Evolutionary conservation across 2,113 vertebrate genomes (phyloP).

Genomic region (Tylochromis polylepis): DNA sequence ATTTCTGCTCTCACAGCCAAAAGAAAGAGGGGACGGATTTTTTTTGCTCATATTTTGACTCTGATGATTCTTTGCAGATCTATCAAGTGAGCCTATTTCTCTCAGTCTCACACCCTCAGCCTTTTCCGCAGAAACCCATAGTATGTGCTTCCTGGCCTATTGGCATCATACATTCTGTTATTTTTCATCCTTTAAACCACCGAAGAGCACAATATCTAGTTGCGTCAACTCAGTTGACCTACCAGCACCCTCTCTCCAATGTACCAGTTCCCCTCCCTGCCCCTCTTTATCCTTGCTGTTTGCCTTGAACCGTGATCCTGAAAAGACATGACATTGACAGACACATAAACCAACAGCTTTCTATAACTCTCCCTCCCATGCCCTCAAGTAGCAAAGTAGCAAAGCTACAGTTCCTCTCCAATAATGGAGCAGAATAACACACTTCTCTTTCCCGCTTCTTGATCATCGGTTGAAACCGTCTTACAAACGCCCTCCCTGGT

Average conservation of each 20-base stretch:
- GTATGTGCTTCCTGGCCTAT: neutral
- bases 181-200: slow-evolving; percentile 22
- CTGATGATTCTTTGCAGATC: neutral
- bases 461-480: slow-evolving; percentile 29
- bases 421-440: slow-evolving; percentile 31
- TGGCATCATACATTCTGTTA: slow-evolving; percentile 4
- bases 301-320: slow-evolving; percentile 61
- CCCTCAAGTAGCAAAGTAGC: slow-evolving; percentile 15
- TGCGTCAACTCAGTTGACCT: slow-evolving; percentile 39
- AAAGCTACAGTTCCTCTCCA: slow-evolving; percentile 26
- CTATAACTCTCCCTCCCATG: slow-evolving; percentile 28
- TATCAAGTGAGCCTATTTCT: neutral
- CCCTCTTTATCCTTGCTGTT: slow-evolving; percentile 32
- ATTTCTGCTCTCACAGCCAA: neutral
- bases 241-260: slow-evolving; percentile 47
- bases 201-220: slow-evolving; percentile 33
- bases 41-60: neutral
- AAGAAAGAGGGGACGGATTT: neutral
- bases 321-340: slow-evolving; percentile 66
- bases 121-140: neutral
- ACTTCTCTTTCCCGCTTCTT: slow-evolving; percentile 16
- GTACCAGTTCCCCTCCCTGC: slow-evolving; percentile 18
- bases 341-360: slow-evolving; percentile 55
- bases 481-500: slow-evolving; percentile 11
- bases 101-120: neutral